phyloP scores from a whole-genome alignment of 2,797 vertebrate genomes.

The Hybognathus amarus region DNA sequence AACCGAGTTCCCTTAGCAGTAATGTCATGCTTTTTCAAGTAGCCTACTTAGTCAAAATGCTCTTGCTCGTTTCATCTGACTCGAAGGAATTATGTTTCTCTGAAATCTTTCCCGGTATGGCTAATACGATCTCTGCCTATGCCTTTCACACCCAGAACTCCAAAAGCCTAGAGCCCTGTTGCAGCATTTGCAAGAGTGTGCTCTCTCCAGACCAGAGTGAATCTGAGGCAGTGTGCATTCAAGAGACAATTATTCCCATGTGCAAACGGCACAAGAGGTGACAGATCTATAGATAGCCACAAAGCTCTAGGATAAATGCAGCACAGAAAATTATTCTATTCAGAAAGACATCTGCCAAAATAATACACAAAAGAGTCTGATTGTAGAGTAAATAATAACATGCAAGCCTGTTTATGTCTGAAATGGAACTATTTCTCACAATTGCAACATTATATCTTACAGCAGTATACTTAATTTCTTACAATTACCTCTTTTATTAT shows the following conservation, averaged over 20 bases:
- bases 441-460: not conserved
- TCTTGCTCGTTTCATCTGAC: not conserved
- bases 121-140: not conserved
- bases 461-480: not conserved
- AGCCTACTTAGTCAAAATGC: not conserved
- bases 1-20: not conserved
- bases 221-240: constrained; percentile 17
- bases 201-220: constrained; percentile 21
- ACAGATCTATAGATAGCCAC: constrained; percentile 38
- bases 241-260: constrained; percentile 44
- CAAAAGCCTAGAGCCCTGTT: constrained; percentile 10
- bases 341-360: not conserved
- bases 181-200: constrained; percentile 1
- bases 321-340: not conserved
- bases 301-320: not conserved
- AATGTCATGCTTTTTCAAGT: constrained; percentile 7
- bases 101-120: not conserved
- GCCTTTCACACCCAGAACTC: constrained; percentile 1
- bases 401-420: not conserved
- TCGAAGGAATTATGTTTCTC: not conserved
- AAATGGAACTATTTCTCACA: not conserved
- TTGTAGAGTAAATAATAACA: not conserved
- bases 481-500: not conserved
- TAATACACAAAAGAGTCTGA: not conserved
- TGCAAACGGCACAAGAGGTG: constrained; percentile 17